Conservation (phyloP, 2,888 invertebrate genomes). For the Athetis lepigone region DNA sequence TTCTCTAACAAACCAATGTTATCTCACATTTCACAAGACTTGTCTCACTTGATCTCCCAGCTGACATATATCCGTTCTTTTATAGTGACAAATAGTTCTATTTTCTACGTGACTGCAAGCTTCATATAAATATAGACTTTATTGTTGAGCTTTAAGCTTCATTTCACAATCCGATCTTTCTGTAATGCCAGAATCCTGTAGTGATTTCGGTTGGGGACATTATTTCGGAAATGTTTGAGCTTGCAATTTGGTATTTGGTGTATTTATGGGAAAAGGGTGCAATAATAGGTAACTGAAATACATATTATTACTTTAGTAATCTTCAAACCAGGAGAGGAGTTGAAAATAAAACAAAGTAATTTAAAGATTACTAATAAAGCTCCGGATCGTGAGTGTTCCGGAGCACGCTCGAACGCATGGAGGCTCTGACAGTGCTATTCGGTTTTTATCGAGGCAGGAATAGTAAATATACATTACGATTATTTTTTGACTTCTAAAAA, state of each 20-base stretch:
- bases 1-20: not conserved
- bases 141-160: conserved; percentile 1
- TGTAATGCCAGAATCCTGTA: conserved; percentile 17
- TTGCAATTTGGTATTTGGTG: conserved; percentile 2
- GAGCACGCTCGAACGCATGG: no score
- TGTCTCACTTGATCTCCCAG: conserved; percentile 8
- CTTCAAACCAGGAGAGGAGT: no score
- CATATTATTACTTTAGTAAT: no score
- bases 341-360: no score
- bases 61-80: conserved; percentile 21
- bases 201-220: conserved; percentile 32
- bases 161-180: conserved; percentile 23
- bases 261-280: not conserved
- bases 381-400: no score
- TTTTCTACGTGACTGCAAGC: conserved; percentile 48
- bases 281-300: no score
- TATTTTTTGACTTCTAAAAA: no score
- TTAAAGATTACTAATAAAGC: no score
- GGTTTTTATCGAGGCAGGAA: no score
- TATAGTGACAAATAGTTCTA: conserved; percentile 40
- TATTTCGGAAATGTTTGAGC: conserved; percentile 16
- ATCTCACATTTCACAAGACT: conserved; percentile 29
- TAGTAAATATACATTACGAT: no score
- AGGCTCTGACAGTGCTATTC: no score
- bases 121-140: conserved; percentile 29